These are phyloP conservation scores for Oryzias melastigma DNA, from an alignment of 2,113 vertebrate species.

Conservation along the genomic window DNA sequence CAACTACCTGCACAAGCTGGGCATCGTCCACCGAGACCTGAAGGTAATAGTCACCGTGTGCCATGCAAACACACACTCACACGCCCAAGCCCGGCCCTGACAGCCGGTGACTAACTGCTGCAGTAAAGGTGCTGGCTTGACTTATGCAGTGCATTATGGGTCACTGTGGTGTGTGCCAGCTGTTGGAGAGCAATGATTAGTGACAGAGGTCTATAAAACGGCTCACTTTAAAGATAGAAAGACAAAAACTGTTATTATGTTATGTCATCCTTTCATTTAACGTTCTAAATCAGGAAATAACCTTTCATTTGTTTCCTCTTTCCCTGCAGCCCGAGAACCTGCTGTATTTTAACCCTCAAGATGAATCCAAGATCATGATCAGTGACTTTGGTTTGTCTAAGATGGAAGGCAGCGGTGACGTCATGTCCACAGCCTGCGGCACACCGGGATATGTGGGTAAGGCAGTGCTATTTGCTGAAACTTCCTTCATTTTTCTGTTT, in stretches of 20 bases:
- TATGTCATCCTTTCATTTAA: neutral
- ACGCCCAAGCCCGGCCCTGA: conserved; percentile 1
- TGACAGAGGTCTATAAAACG: conserved; percentile 9
- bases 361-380: conserved; percentile 72
- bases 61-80: neutral
- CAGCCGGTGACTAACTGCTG: conserved; percentile 30
- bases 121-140: conserved; percentile 12
- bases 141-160: conserved; percentile 37
- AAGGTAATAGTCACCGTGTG: conserved; percentile 22
- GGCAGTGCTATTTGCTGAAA: neutral
- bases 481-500: neutral
- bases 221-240: neutral
- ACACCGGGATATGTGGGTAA: conserved; percentile 71
- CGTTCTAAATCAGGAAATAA: neutral
- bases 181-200: conserved; percentile 20
- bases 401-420: conserved; percentile 70
- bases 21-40: conserved; percentile 66
- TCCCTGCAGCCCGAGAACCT: conserved; percentile 64
- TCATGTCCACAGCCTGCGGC: conserved; percentile 72
- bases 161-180: conserved; percentile 18
- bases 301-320: neutral
- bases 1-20: conserved; percentile 68
- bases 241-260: conserved; percentile 8
- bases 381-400: conserved; percentile 73
- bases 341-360: conserved; percentile 70